Base-by-base conservation (phyloP, 1,140 invertebrate genomes). In the Vanessa tameamea region DNA sequence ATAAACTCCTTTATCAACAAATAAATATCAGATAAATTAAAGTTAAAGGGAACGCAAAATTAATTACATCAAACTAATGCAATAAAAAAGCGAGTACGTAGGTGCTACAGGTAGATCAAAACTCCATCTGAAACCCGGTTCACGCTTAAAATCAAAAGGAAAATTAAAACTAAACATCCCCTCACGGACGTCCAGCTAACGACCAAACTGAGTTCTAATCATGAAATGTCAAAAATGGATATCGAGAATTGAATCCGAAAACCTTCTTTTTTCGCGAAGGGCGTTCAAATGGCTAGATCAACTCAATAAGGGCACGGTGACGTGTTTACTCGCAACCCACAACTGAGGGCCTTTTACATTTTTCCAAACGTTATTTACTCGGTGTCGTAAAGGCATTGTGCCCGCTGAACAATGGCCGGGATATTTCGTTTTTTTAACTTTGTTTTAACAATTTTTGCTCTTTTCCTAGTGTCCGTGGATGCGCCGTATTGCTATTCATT, bases 171-270 rank as follows among this genome's bases (percentile, higher is more conserved):
- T 76, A 81, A 80, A 83, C 77, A 80, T 76, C 78, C 79, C 81
- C 80, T 72, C 53, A 61, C 81, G 78, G 77, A 72, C 72, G 81
- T 48, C 51, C 79, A 78, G 86, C 82, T 91, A 90, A 92, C 89
- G 87, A 90, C 81, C 82, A 88, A 90, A 87, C 89, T 88, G 90
- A 83, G 89, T 89, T 89, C 88, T 91, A 91, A 91, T 92, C 90
- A 92, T 82, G 87, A 81, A 82, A 87, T 84, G 90, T 92, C 90
- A 92, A 89, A 92, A 92, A 89, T 92, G 90, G 87, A 92, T 92
- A 92, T 91, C 82, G 85, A 82, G 89, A 90, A 90, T 90, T 90
- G 84, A 90, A 90, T 90, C 88, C 83, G 79, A 76, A 63, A 77
- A 82, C 68, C 84, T 85, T 86, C 79, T 85, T 90, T 89, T 90